phyloP scores from a whole-genome alignment of 64 coral and sea anemone species.

The Platygyra sinensis region DNA sequence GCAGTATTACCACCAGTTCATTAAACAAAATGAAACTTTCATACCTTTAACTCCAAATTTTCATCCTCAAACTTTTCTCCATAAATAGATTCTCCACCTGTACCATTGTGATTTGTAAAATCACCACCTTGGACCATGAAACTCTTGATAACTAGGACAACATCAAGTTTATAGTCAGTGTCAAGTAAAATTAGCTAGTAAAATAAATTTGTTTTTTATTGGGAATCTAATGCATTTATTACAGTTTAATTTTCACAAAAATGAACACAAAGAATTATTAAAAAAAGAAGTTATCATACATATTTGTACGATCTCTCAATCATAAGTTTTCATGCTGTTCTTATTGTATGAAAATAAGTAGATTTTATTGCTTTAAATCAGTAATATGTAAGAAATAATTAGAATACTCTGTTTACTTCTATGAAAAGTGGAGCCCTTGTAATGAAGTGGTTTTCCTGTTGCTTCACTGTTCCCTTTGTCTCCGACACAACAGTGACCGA shows the following conservation, averaged over 20 bases:
- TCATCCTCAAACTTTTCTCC: constrained; percentile 99
- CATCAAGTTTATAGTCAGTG: not conserved
- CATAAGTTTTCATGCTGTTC: too few relatives aligned
- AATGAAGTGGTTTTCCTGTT: constrained; percentile 83
- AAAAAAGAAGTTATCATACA: too few relatives aligned
- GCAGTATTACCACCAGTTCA: not conserved
- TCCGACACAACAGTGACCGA: constrained; percentile 84
- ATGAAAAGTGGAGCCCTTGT: constrained; percentile 93
- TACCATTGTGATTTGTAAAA: constrained; percentile 83
- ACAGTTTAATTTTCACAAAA: too few relatives aligned
- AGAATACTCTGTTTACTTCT: constrained; percentile 57
- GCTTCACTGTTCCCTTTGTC: constrained; percentile 69
- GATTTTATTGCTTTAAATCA: too few relatives aligned
- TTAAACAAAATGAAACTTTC: not conserved
- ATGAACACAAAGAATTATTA: too few relatives aligned
- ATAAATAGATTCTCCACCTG: constrained; percentile 95
- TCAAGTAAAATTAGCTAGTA: too few relatives aligned
- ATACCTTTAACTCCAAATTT: constrained; percentile 84
- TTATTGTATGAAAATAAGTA: too few relatives aligned
- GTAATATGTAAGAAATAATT: too few relatives aligned
- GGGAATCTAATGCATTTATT: too few relatives aligned
- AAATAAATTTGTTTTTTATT: too few relatives aligned
- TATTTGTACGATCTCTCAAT: too few relatives aligned
- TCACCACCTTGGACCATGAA: constrained; percentile 97
- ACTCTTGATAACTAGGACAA: constrained; percentile 78